Conservation (phyloP, 37 sponge, comb jelly and placozoan species). For the Aplysina aerophoba region DNA sequence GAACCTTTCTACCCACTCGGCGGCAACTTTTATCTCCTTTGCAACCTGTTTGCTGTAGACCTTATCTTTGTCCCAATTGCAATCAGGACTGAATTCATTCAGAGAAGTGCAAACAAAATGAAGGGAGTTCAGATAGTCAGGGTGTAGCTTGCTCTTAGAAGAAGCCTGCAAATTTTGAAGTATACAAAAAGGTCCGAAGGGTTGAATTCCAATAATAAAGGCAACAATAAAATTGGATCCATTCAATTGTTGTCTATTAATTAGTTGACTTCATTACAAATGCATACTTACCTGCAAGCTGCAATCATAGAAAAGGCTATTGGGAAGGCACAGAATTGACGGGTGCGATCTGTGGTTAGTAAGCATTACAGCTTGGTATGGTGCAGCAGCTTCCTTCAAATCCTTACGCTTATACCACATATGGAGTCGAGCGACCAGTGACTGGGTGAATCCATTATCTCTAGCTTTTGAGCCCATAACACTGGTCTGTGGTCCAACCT, state of each 20-base stretch:
- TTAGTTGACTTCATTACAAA: too few relatives aligned
- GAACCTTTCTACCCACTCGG: conserved; percentile 32
- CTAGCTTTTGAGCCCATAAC: conserved; percentile 42
- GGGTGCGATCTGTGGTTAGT: conserved; percentile 67
- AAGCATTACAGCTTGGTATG: conserved; percentile 43
- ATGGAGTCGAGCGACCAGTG: conserved; percentile 46
- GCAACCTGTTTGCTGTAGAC: background rate
- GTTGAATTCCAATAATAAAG: too few relatives aligned
- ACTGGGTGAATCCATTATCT: conserved; percentile 44
- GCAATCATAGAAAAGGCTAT: conserved; percentile 59
- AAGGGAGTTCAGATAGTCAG: background rate
- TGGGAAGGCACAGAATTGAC: conserved; percentile 54
- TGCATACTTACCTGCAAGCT: conserved; percentile 34
- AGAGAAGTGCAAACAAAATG: conserved; percentile 25
- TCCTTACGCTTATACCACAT: conserved; percentile 23
- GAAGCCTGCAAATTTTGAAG: background rate
- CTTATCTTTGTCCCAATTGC: background rate
- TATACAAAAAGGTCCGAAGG: too few relatives aligned
- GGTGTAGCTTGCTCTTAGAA: background rate
- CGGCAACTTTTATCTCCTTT: conserved; percentile 37
- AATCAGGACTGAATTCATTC: background rate
- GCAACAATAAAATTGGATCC: background rate
- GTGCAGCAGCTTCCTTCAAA: background rate
- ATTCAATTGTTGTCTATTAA: background rate
- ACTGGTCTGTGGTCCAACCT: conserved; percentile 59